Evolutionary conservation across 2,888 invertebrate species (phyloP).

Genomic region (Drosophila infuscata): DNA sequence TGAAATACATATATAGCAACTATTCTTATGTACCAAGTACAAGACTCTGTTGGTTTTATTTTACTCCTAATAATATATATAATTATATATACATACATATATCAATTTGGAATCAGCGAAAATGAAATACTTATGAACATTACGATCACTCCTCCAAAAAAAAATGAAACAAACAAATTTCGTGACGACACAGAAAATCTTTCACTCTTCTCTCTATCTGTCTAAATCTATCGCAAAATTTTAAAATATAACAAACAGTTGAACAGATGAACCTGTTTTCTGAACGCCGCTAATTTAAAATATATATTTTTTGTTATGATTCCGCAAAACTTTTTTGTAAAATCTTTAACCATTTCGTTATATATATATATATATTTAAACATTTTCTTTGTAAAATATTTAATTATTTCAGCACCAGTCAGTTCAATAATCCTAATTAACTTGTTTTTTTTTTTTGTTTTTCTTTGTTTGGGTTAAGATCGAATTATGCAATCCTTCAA

Average conservation of each 20-base stretch:
- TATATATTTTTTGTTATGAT: slow-evolving; percentile 46
- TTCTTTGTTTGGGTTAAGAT: slow-evolving; percentile 47
- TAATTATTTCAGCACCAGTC: slow-evolving; percentile 71
- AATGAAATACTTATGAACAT: slow-evolving; percentile 26
- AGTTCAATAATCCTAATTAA: slow-evolving; percentile 46
- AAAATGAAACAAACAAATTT: slow-evolving; percentile 46
- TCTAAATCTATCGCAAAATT: slow-evolving; percentile 62
- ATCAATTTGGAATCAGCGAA: slow-evolving; percentile 48
- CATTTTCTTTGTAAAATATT: slow-evolving; percentile 60
- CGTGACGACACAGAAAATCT: slow-evolving; percentile 66
- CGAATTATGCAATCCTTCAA: slow-evolving; percentile 53
- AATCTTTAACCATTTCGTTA: slow-evolving; percentile 58
- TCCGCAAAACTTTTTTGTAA: slow-evolving; percentile 71
- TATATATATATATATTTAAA: slow-evolving; percentile 41
- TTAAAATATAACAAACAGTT: slow-evolving; percentile 47
- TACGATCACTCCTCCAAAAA: slow-evolving; percentile 42
- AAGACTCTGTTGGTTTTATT: slow-evolving; percentile 27
- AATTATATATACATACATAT: slow-evolving; percentile 8
- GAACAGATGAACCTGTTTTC: slow-evolving; percentile 57
- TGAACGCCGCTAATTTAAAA: slow-evolving; percentile 68
- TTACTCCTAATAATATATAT: slow-evolving; percentile 27
- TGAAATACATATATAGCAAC: slow-evolving; percentile 46
- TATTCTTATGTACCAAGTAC: slow-evolving; percentile 30
- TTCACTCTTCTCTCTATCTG: slow-evolving; percentile 68
- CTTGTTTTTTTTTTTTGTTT: slow-evolving; percentile 32